Evolutionary conservation across 2,797 vertebrate genomes (phyloP).

Genomic region (Pseudomugil gertrudae): DNA sequence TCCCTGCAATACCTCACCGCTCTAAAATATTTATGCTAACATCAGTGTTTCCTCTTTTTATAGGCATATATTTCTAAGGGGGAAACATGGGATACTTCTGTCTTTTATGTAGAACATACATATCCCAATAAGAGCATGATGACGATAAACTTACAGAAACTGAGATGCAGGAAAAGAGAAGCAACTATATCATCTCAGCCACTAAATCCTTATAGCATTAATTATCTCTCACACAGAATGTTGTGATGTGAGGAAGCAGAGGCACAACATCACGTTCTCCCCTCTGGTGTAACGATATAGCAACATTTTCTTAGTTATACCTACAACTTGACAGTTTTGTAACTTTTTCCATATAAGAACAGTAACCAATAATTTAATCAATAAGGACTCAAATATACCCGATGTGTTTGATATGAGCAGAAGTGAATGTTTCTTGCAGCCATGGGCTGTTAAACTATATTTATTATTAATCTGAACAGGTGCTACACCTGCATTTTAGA

Average conservation of each 20-base stretch:
- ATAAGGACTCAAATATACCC: background rate
- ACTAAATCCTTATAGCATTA: background rate
- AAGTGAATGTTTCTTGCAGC: background rate
- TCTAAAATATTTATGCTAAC: constrained; percentile 13
- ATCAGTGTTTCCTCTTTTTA: background rate
- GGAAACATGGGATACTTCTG: background rate
- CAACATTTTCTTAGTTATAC: background rate
- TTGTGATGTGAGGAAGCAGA: background rate
- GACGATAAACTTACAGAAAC: background rate
- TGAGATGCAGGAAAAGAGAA: no score
- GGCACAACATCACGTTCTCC: background rate
- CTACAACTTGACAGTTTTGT: background rate
- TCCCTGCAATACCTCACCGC: constrained; percentile 5
- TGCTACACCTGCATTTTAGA: background rate
- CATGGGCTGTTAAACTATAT: background rate
- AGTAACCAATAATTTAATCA: background rate
- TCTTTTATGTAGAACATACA: background rate
- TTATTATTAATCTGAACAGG: background rate
- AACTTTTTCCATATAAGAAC: background rate
- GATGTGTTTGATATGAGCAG: background rate
- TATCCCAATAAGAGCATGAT: background rate
- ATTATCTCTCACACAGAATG: background rate
- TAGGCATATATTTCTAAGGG: background rate
- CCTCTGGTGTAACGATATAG: background rate
- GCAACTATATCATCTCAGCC: no score